Base-by-base conservation (phyloP, 2,113 vertebrate species). In the Brachypteracias leptosomus region DNA sequence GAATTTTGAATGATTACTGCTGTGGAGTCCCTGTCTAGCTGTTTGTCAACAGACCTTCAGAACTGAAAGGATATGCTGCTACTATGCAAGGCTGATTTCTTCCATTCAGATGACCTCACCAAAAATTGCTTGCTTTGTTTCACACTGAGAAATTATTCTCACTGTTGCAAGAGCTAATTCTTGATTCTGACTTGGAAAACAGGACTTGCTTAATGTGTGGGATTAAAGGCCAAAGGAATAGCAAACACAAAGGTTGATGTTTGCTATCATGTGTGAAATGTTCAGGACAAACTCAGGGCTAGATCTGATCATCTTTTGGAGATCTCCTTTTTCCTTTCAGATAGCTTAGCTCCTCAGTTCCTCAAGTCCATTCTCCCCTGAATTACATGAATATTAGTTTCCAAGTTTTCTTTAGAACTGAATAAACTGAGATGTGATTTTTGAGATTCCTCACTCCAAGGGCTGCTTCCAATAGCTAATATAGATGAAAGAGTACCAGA, bases 161-260 rank as follows among this genome's bases (percentile, higher is more conserved):
- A 55, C 54, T 44, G 59, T 55, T 49, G 20, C 28, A 79, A 80
- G 29, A 47, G 2, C 10, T 47, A 59, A 54, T 59, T 83, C 38
- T 66, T 47, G 52, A 65, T 59, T 73, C 16, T 55, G 9, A 47
- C 29, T 58, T 54, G 25, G n/a, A 47, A 88, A 92, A 66, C 24
- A 77, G 44, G 57, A 11, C 20, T 55, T 9, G 44, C 19, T 52
- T 59, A 7, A 49, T 63, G 19, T 36, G 10, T 72, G 36, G 31
- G 22, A 8, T 51, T 70, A 63, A 19, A 35, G 38, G 20, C 7
- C 28, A 35, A 80, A 35, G 38, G 25, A 67, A 40, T 33, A 54
- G n/a, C 29, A 80, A 74, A n/a, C 4, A 33, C 0, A 0, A 33
- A 47, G 22, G 10, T 13, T 66, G 4, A 3, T 61, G 10, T 54